A percentile compares a stretch with the other conserved stretches of the same genome.
Evolutionary conservation across 2,113 vertebrate genomes (phyloP).

Genomic region (Sus scrofa): DNA sequence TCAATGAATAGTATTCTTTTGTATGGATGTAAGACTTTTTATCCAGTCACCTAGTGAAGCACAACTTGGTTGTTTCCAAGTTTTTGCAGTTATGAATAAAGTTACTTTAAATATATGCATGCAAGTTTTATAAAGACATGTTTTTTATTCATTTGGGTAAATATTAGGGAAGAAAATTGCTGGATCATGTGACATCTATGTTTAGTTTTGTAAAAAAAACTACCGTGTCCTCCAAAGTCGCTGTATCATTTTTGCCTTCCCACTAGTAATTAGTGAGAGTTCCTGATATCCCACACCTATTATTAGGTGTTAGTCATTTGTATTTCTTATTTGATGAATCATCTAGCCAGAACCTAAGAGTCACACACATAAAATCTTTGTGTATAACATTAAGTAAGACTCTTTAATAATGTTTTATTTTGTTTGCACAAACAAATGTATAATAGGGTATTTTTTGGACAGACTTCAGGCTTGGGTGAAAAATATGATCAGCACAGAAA

Average conservation of each 20-base stretch:
- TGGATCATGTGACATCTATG: background rate
- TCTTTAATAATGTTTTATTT: slow-evolving; percentile 21
- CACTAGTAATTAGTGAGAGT: background rate
- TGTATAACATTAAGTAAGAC: background rate
- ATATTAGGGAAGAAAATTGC: background rate
- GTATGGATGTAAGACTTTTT: background rate
- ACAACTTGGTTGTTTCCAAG: background rate
- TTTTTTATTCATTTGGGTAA: slow-evolving; percentile 36
- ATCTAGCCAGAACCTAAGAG: background rate
- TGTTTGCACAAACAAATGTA: slow-evolving; percentile 24
- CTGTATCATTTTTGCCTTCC: background rate
- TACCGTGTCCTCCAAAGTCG: background rate
- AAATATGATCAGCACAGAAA: background rate
- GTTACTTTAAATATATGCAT: background rate
- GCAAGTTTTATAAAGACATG: background rate
- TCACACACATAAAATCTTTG: background rate
- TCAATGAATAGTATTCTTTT: background rate
- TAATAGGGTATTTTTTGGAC: background rate
- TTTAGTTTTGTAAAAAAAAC: slow-evolving; percentile 25
- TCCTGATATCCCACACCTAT: background rate
- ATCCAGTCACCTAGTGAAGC: background rate
- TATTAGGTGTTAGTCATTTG: slow-evolving; percentile 9
- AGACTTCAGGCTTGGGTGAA: background rate
- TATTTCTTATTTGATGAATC: background rate
- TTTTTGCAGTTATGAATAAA: slow-evolving; percentile 31